Evolutionary conservation across 2,113 vertebrate species (phyloP).

Genomic region (Oreochromis aureus): DNA sequence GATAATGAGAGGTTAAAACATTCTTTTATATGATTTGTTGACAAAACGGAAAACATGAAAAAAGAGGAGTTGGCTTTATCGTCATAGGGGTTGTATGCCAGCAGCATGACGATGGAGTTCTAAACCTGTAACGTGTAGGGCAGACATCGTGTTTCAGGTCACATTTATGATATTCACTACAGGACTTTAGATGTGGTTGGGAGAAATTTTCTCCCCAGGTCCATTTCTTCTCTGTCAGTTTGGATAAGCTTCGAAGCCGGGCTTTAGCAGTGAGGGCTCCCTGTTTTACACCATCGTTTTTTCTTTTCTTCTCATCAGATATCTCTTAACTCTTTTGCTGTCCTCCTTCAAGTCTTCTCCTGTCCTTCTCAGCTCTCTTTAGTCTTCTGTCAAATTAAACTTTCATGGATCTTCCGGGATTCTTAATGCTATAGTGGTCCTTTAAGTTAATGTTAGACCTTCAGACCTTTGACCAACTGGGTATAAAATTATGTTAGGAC

Average conservation of each 20-base stretch:
- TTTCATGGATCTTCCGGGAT: not conserved
- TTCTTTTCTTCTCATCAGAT: not conserved
- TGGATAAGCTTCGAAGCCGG: not conserved
- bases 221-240: conserved; percentile 18
- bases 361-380: not conserved
- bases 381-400: conserved; percentile 2
- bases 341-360: not conserved
- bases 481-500: not conserved
- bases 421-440: not conserved
- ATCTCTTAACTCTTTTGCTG: not conserved
- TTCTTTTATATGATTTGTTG: not conserved
- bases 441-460: not conserved
- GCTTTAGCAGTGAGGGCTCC: not conserved
- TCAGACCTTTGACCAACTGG: not conserved
- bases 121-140: not conserved
- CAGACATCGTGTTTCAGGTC: not conserved
- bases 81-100: not conserved
- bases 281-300: not conserved
- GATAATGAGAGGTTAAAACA: not conserved
- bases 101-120: not conserved
- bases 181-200: not conserved
- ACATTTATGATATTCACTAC: not conserved
- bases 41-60: not conserved
- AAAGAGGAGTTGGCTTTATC: not conserved
- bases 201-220: conserved; percentile 2